phyloP scores from a whole-genome alignment of 2,113 vertebrate genomes.

The Engraulis encrasicolus region DNA sequence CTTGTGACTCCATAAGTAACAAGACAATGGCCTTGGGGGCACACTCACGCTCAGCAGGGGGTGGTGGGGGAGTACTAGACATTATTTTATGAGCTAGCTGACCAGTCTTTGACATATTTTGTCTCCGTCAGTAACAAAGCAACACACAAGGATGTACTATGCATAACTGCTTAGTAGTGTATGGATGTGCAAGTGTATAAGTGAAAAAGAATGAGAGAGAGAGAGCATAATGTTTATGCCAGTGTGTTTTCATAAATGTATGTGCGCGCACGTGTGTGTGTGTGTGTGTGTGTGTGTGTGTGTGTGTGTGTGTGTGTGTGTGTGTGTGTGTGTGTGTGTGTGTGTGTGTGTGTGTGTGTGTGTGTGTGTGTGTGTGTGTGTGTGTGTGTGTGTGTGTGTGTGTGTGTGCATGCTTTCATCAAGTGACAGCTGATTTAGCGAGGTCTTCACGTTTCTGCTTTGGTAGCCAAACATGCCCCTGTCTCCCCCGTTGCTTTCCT shows the following conservation, averaged over 20 bases:
- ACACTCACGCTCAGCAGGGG: not conserved
- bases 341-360: not conserved
- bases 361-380: not conserved
- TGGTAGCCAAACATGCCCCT: not conserved
- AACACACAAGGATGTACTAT: not conserved
- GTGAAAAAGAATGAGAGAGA: no score
- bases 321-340: no score
- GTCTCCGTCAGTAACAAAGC: not conserved
- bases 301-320: no score
- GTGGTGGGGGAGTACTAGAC: no score
- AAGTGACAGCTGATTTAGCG: not conserved
- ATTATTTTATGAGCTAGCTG: no score
- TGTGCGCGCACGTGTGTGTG: not conserved
- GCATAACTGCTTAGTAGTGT: no score
- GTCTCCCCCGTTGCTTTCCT: not conserved
- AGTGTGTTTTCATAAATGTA: not conserved
- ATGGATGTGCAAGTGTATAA: no score
- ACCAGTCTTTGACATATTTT: not conserved
- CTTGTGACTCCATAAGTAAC: not conserved
- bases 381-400: not conserved
- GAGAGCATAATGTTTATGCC: not conserved
- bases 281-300: not conserved
- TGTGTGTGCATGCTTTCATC: not conserved
- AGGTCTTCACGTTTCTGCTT: not conserved
- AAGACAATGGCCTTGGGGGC: not conserved